Evolutionary conservation across 2,888 invertebrate genomes (phyloP).

Genomic region (Scaptomyza caliginosa): DNA sequence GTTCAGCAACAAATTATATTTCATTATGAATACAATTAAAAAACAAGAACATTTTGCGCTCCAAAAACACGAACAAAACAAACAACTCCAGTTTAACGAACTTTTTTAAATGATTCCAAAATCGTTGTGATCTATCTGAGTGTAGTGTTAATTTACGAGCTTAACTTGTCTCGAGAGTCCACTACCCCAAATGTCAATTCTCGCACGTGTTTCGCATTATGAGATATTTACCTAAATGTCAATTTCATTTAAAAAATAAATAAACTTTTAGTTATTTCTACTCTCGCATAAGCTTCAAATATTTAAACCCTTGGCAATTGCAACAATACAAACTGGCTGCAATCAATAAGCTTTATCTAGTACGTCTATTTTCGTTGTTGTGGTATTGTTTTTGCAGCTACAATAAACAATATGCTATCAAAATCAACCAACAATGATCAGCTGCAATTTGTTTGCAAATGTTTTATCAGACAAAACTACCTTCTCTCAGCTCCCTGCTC

Average conservation of each 20-base stretch:
- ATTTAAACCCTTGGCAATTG: background rate
- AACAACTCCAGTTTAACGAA: constrained; percentile 33
- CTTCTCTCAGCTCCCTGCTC: background rate
- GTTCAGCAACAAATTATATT: constrained; percentile 28
- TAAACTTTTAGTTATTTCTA: background rate
- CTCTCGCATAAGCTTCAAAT: too few relatives aligned
- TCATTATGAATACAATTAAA: too few relatives aligned
- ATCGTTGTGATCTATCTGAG: constrained; percentile 43
- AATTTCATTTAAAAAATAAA: too few relatives aligned
- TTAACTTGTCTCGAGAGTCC: constrained; percentile 13
- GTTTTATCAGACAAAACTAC: constrained; percentile 14
- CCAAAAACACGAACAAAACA: constrained; percentile 10
- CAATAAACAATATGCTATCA: background rate
- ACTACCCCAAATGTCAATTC: constrained; percentile 22
- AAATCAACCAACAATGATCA: constrained; percentile 26
- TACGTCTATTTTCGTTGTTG: background rate
- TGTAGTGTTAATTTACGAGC: constrained; percentile 41
- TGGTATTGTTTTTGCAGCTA: background rate
- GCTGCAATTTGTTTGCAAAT: constrained; percentile 49
- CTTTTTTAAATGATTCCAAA: background rate
- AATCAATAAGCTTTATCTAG: constrained; percentile 36
- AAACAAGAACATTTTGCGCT: constrained; percentile 25
- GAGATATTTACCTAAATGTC: constrained; percentile 28
- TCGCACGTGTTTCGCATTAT: constrained; percentile 41
- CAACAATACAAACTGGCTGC: constrained; percentile 5